Percentiles rank a stretch among this genome's conserved stretches.
phyloP scores from a whole-genome alignment of 2,113 vertebrate species.

The Cyprinus carpio region DNA sequence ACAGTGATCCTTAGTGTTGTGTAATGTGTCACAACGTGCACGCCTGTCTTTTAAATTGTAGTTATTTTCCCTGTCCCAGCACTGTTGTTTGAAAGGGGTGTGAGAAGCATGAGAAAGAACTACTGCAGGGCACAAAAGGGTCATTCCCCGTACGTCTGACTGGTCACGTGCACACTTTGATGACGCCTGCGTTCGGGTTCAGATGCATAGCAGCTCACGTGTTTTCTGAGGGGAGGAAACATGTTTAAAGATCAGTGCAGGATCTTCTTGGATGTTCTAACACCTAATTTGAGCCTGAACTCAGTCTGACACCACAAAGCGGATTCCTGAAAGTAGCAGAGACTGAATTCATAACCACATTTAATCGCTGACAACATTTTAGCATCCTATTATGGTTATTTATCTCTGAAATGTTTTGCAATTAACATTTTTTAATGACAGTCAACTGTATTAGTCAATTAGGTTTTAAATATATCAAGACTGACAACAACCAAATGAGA shows the following conservation, averaged over 20 bases:
- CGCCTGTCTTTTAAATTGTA: conserved; percentile 58
- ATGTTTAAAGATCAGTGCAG: conserved; percentile 35
- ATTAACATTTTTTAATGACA: conserved; percentile 19
- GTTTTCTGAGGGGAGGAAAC: conserved; percentile 34
- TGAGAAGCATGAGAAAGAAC: conserved; percentile 38
- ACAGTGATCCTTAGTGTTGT: conserved; percentile 51
- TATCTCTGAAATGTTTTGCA: conserved; percentile 4
- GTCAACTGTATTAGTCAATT: conserved; percentile 31
- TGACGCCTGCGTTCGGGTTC: conserved; percentile 11
- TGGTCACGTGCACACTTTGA: conserved; percentile 11
- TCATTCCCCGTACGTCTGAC: conserved; percentile 14
- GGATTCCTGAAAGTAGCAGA: conserved; percentile 36
- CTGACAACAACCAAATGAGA: conserved; percentile 1
- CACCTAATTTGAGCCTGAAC: conserved; percentile 37
- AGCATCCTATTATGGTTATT: conserved; percentile 45
- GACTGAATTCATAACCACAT: conserved; percentile 35
- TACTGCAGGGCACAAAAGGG: conserved; percentile 42
- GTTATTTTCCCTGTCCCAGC: conserved; percentile 51
- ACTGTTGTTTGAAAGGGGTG: conserved; percentile 48
- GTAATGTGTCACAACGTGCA: conserved; percentile 65
- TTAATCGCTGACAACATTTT: conserved; percentile 42
- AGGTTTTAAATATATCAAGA: conserved; percentile 40
- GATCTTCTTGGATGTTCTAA: conserved; percentile 30
- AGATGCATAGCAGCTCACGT: conserved; percentile 17
- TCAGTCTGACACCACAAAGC: conserved; percentile 40